Base-by-base conservation (phyloP, 2,113 vertebrate species). In the Thunnus thynnus region DNA sequence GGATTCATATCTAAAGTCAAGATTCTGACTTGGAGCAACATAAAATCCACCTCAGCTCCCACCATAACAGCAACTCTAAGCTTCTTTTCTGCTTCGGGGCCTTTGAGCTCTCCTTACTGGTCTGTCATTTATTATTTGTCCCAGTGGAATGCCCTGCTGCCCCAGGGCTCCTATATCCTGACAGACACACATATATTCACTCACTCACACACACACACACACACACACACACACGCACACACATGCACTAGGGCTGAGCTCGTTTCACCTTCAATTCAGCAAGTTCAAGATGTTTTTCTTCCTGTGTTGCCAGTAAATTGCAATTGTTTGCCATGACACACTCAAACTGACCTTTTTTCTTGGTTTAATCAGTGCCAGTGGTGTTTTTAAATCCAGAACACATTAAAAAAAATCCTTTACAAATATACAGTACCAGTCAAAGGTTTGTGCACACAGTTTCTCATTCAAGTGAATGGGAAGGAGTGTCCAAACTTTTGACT, bases 81-180 rank as follows among this genome's bases (percentile, higher is more conserved):
- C 52, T 82, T 57, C 3, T 62, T 63, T 61, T 78, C 5, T 70
- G 66, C 73, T 76, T 54, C 58, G 44, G 68, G 75, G 17, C 10
- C 56, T 80, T 17, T 18, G 54, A 51, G 61, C 78, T 88, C 66
- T 75, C 56, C 55, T 83, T 20, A 56, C 20, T 36, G 20, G 46
- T 83, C 87, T 86, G 85, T 67, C 82, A 77, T 85, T 86, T 63
- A 88, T 90, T 86, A 88, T 80, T 74, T 68, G 60, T 76, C 74
- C 73, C 60, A 25, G 74, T 78, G 83, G 82, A 87, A 86, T 79
- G 68, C 77, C 13, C 36, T 57, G 41, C 16, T 63, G 72, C 83
- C 83, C 51, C 25, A 0, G 64, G 81, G 62, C 65, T 58, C 14
- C 55, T 51, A 50, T 25, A 58, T 51, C 62, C 30, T 71, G 57